These are phyloP conservation scores for Aleiodes sp. DNA, from an alignment of 1,140 invertebrate species.

Conservation along the genomic window DNA sequence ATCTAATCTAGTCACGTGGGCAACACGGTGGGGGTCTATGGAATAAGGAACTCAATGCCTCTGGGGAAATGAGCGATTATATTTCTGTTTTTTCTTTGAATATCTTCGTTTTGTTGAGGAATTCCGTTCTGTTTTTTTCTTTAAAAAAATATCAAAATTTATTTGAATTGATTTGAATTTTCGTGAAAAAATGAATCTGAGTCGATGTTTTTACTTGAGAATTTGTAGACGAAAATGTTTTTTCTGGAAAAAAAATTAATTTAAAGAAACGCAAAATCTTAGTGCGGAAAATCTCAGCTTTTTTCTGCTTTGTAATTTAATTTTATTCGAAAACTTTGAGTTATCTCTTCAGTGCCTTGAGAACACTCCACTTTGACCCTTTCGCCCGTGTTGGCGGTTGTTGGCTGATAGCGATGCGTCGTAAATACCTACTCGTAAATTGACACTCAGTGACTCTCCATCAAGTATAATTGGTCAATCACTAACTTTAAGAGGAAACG, in stretches of 20 bases:
- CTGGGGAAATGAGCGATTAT: too few relatives aligned
- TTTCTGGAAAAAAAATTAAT: neutral
- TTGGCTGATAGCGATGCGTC: neutral
- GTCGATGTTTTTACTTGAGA: neutral
- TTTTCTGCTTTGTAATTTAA: neutral
- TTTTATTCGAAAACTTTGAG: neutral
- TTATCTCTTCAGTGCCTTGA: neutral
- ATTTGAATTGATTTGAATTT: too few relatives aligned
- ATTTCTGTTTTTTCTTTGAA: too few relatives aligned
- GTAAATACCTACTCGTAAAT: neutral
- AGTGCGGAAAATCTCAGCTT: neutral
- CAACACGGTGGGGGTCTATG: too few relatives aligned
- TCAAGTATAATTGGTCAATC: too few relatives aligned
- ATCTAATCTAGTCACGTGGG: too few relatives aligned
- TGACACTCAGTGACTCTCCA: neutral
- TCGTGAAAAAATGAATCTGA: neutral
- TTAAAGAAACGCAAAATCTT: too few relatives aligned
- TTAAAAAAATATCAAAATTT: too few relatives aligned
- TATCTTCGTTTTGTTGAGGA: too few relatives aligned
- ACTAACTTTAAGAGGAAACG: too few relatives aligned
- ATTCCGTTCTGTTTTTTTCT: too few relatives aligned
- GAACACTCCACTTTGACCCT: slow-evolving; percentile 6
- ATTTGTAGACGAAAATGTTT: neutral
- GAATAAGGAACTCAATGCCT: too few relatives aligned
- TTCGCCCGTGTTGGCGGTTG: neutral